Evolutionary conservation across 1,140 invertebrate genomes (phyloP).

Genomic region (Macrocentrus cingulum): DNA sequence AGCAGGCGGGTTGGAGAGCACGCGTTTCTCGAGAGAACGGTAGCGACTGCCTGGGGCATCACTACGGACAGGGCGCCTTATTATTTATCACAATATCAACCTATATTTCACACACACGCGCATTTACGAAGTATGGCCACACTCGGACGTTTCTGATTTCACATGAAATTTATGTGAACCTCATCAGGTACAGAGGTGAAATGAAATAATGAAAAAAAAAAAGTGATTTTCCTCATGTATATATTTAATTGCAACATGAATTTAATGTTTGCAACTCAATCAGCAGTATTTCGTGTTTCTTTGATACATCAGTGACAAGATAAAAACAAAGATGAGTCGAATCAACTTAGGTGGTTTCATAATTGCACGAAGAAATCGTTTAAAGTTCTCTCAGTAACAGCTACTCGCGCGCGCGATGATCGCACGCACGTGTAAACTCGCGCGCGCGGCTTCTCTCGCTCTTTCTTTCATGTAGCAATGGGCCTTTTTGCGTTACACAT

Average conservation of each 20-base stretch:
- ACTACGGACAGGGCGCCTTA: constrained; percentile 49
- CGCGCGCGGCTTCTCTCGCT: constrained; percentile 16
- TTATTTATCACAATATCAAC: constrained; percentile 59
- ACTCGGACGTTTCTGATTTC: too few relatives aligned
- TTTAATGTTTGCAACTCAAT: constrained; percentile 18
- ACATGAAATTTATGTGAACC: too few relatives aligned
- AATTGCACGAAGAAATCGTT: constrained; percentile 25
- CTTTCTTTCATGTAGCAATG: constrained; percentile 23
- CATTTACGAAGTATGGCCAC: too few relatives aligned
- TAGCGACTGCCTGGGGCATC: constrained; percentile 53
- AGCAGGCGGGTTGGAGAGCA: constrained; percentile 11
- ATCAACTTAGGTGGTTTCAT: constrained; percentile 27
- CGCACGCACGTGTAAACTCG: constrained; percentile 25
- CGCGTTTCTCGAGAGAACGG: constrained; percentile 41
- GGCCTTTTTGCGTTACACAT: background rate
- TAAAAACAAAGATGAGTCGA: constrained; percentile 26
- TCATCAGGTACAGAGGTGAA: too few relatives aligned
- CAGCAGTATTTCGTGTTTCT: constrained; percentile 10
- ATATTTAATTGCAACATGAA: background rate
- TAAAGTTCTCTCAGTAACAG: constrained; percentile 10
- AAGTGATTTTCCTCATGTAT: too few relatives aligned
- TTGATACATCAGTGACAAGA: background rate
- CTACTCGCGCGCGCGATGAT: constrained; percentile 15
- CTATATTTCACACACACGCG: constrained; percentile 49
- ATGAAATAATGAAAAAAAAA: too few relatives aligned